Percentiles rank a stretch among this genome's conserved stretches.
Conservation (phyloP, 2,888 invertebrate species). For the Cheilosia urbana region DNA sequence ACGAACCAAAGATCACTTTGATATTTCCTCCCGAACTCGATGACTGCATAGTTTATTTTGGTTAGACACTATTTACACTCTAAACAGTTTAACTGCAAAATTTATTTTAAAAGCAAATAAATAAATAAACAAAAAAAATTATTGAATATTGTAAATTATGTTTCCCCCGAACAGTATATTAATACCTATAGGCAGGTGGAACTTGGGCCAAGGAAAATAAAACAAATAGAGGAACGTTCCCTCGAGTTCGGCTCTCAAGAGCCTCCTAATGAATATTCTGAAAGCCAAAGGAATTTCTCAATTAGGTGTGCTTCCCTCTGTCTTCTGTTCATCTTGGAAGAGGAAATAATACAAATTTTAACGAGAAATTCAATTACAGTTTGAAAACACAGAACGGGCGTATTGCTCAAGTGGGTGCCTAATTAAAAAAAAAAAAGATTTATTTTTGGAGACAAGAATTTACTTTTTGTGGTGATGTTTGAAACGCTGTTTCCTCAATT, state of each 20-base stretch:
- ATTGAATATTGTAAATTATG: slow-evolving; percentile 8
- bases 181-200: not conserved
- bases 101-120: slow-evolving; percentile 22
- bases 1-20: not conserved
- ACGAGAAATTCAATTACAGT: slow-evolving; percentile 69
- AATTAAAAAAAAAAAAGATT: slow-evolving; percentile 70
- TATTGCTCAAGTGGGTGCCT: slow-evolving; percentile 71
- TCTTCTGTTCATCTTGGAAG: not conserved
- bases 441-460: slow-evolving; percentile 72
- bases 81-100: slow-evolving; percentile 14
- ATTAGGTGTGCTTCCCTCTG: slow-evolving; percentile 44
- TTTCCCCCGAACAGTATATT: not conserved
- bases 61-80: slow-evolving; percentile 10
- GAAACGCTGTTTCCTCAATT: slow-evolving; percentile 57
- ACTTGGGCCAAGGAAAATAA: slow-evolving; percentile 42
- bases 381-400: slow-evolving; percentile 42
- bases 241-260: not conserved
- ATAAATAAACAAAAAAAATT: slow-evolving; percentile 1
- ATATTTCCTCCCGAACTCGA: not conserved
- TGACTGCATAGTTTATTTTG: slow-evolving; percentile 56
- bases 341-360: slow-evolving; percentile 46
- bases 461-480: slow-evolving; percentile 26
- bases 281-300: slow-evolving; percentile 53
- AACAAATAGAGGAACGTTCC: slow-evolving; percentile 4
- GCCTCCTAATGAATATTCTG: slow-evolving; percentile 2